Base-by-base conservation (phyloP, 2,113 vertebrate genomes). In the Hypocryptadius cinnamomeus region DNA sequence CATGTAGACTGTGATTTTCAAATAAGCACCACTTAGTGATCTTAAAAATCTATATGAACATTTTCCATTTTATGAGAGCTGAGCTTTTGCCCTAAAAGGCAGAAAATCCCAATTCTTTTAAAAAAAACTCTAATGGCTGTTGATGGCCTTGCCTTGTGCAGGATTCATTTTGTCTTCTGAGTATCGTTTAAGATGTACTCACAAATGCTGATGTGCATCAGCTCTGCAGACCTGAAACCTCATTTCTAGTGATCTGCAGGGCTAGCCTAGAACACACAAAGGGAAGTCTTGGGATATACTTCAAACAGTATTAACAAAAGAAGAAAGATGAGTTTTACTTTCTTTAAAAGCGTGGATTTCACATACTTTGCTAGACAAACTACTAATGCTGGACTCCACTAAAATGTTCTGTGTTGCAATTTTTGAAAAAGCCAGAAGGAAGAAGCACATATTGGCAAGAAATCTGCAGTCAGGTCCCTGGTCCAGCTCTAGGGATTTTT, bases 111-210 rank as follows among this genome's bases (percentile, higher is more conserved):
- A 54, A 47, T 60, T 90, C 35, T 94, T 91, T 89, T 63, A 60
- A 95, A 96, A 76, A 56, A 90, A 95, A 68, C 22, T n/a, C 30
- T 76, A 54, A 71, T 68, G 71, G 76, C 60, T 95, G 35, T 56
- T 19, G 73, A 57, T 85, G 93, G 92, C 79, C 71, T 94, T 87
- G 68, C 45, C 78, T 94, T 81, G 78, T 97, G 76, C 47, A 63
- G 80, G 72, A 82, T 80, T 92, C 40, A 81, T 79, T 95, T 90
- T 86, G 83, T 87, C 42, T 86, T 68, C 56, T 57, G 45, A 66
- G 35, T 81, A 90, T 79, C 33, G 45, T 81, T 91, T 77, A 78
- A 96, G 70, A 70, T 79, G 40, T 30, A 78, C 57, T 15, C 88
- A 70, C n/a, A 94, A 94, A 92, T 31, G 40, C 15, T 68, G 37